Evolutionary conservation across 2,888 invertebrate species (phyloP).

Genomic region (Galeopsomyia nigrocyanea): DNA sequence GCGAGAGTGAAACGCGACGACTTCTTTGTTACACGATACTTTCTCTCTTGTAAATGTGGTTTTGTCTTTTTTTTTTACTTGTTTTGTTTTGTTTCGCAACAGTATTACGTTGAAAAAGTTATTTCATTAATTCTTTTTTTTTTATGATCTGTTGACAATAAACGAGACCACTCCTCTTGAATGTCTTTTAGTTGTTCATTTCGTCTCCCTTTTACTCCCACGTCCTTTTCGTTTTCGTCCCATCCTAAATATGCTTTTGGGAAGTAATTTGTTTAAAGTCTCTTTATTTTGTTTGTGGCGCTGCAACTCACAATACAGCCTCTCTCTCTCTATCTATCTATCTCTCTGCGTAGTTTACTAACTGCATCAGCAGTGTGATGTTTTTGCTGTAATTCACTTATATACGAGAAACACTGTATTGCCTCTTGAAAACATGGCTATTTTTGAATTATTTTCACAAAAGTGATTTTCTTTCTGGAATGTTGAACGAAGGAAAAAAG

Average conservation of each 20-base stretch:
- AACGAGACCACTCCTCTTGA: slow-evolving; percentile 26
- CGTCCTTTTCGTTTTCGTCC: slow-evolving; percentile 1
- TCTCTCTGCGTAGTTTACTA: slow-evolving; percentile 39
- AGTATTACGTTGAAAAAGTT: slow-evolving; percentile 14
- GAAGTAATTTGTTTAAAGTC: slow-evolving; percentile 4
- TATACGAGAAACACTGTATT: background rate
- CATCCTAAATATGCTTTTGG: slow-evolving; percentile 23
- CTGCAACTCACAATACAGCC: slow-evolving; percentile 28
- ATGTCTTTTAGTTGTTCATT: slow-evolving; percentile 47
- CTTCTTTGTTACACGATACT: slow-evolving; percentile 36
- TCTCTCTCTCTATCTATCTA: too few species aligned
- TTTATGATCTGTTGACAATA: slow-evolving; percentile 45
- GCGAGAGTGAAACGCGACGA: slow-evolving; percentile 34
- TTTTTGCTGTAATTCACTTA: slow-evolving; percentile 9
- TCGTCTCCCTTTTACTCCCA: slow-evolving; percentile 30
- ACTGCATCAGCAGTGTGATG: slow-evolving; percentile 35
- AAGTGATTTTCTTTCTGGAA: background rate
- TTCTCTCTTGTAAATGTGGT: slow-evolving; percentile 37
- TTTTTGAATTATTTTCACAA: slow-evolving; percentile 1
- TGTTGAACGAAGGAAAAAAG: background rate
- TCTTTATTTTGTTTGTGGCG: slow-evolving; percentile 23
- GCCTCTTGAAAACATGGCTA: background rate
- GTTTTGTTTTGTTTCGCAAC: slow-evolving; percentile 20
- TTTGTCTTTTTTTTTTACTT: background rate
- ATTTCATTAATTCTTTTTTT: slow-evolving; percentile 17